Percentiles rank a stretch among this genome's conserved stretches.
Evolutionary conservation across 2,888 invertebrate species (phyloP).

Genomic region (Cantharis rustica): DNA sequence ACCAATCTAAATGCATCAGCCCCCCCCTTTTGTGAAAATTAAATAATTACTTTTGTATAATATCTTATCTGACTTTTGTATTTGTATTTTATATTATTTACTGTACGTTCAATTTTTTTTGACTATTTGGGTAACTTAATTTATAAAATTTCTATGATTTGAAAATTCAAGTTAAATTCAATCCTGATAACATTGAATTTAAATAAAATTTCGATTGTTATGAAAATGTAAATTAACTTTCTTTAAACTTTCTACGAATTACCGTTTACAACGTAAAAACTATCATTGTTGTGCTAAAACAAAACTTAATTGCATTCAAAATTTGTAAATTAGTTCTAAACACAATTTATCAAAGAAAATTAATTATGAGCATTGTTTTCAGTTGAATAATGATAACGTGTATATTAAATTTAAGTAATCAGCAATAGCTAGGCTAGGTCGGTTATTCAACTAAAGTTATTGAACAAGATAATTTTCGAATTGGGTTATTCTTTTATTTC

Average conservation of each 20-base stretch:
- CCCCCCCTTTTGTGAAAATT: no score
- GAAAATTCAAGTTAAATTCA: no score
- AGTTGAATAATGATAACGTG: neutral
- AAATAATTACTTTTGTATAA: no score
- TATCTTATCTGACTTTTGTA: no score
- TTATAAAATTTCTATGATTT: no score
- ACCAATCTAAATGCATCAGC: no score
- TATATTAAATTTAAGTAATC: neutral
- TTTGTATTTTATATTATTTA: no score
- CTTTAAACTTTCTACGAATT: slow-evolving; percentile 5
- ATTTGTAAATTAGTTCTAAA: slow-evolving; percentile 22
- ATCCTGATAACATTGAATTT: no score
- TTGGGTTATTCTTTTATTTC: neutral
- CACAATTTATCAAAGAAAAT: slow-evolving; percentile 13
- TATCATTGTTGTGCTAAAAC: slow-evolving; percentile 19
- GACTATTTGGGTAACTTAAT: no score
- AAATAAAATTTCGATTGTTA: neutral
- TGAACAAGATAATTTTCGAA: neutral
- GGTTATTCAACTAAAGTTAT: neutral
- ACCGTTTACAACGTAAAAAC: slow-evolving; percentile 16
- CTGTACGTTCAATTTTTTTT: no score
- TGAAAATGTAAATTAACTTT: neutral
- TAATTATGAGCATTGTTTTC: slow-evolving; percentile 7
- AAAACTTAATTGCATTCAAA: slow-evolving; percentile 20
- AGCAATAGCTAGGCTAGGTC: neutral